Evolutionary conservation across 92 coral and sea anemone species (phyloP).

Genomic region (Diadumene lineata): DNA sequence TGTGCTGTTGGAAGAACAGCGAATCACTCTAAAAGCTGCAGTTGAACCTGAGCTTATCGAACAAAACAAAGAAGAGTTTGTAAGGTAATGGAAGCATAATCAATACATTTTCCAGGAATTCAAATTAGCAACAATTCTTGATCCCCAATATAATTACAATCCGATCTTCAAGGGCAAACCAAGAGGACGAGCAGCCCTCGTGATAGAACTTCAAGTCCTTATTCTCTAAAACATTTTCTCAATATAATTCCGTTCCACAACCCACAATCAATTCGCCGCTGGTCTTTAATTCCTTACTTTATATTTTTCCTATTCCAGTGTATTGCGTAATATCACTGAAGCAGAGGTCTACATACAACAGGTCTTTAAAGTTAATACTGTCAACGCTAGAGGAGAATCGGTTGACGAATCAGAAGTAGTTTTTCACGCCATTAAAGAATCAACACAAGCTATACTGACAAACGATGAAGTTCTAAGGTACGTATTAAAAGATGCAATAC

Average conservation of each 20-base stretch:
- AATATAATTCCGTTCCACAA: too few species aligned
- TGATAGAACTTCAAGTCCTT: too few species aligned
- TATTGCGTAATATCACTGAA: conserved; percentile 80
- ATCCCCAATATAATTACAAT: too few species aligned
- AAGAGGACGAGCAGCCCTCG: too few species aligned
- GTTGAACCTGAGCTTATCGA: conserved; percentile 84
- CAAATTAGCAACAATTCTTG: too few species aligned
- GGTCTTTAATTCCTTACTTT: too few species aligned
- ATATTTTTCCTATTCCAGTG: too few species aligned
- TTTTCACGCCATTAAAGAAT: conserved; percentile 81
- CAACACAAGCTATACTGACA: conserved; percentile 70
- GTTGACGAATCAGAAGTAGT: conserved; percentile 78
- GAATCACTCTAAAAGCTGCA: conserved; percentile 71
- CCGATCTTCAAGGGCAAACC: too few species aligned
- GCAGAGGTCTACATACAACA: conserved; percentile 87
- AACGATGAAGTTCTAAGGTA: conserved; percentile 81
- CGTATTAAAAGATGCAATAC: too few species aligned
- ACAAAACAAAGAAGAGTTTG: conserved; percentile 69
- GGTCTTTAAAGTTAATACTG: conserved; percentile 69
- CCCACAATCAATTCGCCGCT: too few species aligned
- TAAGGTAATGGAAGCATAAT: conserved; percentile 46
- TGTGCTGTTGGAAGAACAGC: conserved; percentile 79
- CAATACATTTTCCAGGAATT: too few species aligned
- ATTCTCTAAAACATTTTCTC: too few species aligned
- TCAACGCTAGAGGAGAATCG: conserved; percentile 51